Base-by-base conservation (phyloP, 2,113 vertebrate species). In the Catharus bicknelli region DNA sequence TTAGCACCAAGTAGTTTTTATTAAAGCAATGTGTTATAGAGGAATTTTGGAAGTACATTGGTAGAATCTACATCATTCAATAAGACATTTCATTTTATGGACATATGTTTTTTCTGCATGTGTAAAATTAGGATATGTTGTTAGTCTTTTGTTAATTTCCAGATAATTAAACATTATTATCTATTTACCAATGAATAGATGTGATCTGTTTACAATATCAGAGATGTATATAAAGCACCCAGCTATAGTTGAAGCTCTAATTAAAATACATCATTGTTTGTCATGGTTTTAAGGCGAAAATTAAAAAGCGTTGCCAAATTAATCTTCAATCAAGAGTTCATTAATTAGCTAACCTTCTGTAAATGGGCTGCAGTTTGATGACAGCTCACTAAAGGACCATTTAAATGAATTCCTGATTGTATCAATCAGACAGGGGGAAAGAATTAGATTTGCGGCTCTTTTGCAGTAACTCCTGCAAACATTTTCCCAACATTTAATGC, bases 261-360 rank as follows among this genome's bases (percentile, higher is more conserved):
- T 96, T 97, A 96, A 90, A 94, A 95, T 93, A 93, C 94, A 76
- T 95, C 92, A 92, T 95, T 97, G 92, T 95, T 97, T 96, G 94
- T 94, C 93, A 95, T 90, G 69, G 90, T 97, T 97, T 98, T 97
- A 96, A 96, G 95, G 95, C 81, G 91, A 97, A 97, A 96, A 97
- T 96, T 97, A 95, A 96, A 97, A 97, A 95, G 91, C 95, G 74
- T 97, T 94, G 91, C 95, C 95, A 96, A 95, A 98, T 97, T 97
- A 96, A 97, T 98, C 97, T 96, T 97, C 96, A 96, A 90, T 96
- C 95, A 96, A 76, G 92, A 97, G 96, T 96, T 98, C 95, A 94
- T 97, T 98, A 97, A 97, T 96, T 97, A 97, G 94, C 96, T 96
- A 94, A 97, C 96, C 95, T 92, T 87, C 90, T 95, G 89, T 97